Conservation (phyloP, 2,113 vertebrate genomes). For the Hippopotamus amphibius region DNA sequence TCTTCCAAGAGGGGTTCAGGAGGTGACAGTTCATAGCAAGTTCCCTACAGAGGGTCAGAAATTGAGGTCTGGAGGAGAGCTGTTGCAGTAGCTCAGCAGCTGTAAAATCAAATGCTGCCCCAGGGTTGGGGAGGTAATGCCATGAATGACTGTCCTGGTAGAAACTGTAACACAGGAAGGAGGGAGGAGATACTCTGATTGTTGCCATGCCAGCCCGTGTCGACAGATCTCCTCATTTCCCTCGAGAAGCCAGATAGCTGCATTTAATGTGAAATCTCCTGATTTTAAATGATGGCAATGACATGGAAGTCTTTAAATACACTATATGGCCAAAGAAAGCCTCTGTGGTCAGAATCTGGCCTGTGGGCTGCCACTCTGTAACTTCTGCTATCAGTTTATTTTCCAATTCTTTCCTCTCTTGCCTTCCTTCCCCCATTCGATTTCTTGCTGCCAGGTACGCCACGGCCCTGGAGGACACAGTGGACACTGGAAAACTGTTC, state of each 20-base stretch:
- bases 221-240: not conserved
- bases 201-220: not conserved
- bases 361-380: not conserved
- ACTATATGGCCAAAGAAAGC: not conserved
- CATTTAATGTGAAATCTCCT: not conserved
- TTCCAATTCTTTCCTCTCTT: not conserved
- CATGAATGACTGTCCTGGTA: not conserved
- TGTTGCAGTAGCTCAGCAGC: not conserved
- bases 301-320: not conserved
- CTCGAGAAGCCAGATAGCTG: not conserved
- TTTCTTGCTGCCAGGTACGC: constrained; percentile 86
- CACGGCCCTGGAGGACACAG: constrained; percentile 85
- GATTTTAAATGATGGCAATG: not conserved
- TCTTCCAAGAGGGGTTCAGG: not conserved
- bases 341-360: not conserved
- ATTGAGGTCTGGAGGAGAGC: not conserved
- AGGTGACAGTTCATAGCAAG: not conserved
- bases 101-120: not conserved
- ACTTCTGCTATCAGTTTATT: not conserved
- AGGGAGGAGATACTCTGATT: not conserved
- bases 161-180: not conserved
- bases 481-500: constrained; percentile 87
- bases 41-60: not conserved
- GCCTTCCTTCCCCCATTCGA: not conserved
- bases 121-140: not conserved